Evolutionary conservation across 2,113 vertebrate genomes (phyloP).

Genomic region (Platysternon megacephalum): DNA sequence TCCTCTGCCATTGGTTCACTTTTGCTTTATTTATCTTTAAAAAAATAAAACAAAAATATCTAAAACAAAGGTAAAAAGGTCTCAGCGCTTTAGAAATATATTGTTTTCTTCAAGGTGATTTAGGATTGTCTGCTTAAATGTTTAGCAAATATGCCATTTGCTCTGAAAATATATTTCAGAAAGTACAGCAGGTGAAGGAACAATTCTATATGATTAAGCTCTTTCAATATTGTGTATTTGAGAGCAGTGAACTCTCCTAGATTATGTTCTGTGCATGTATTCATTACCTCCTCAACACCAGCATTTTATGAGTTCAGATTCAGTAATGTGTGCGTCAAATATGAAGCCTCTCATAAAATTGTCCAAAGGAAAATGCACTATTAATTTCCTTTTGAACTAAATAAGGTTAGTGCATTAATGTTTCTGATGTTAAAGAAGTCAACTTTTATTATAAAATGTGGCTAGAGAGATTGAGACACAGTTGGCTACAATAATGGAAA

Average conservation of each 20-base stretch:
- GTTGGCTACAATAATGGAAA: background rate
- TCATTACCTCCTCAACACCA: background rate
- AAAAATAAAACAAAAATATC: background rate
- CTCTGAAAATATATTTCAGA: background rate
- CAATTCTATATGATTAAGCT: background rate
- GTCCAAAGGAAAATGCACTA: background rate
- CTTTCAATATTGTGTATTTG: background rate
- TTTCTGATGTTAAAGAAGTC: background rate
- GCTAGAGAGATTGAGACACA: background rate
- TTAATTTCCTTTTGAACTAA: background rate
- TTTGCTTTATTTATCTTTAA: background rate
- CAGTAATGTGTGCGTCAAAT: background rate
- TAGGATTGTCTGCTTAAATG: background rate
- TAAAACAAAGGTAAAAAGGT: background rate
- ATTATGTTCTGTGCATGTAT: background rate
- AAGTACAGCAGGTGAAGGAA: background rate
- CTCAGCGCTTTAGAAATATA: background rate
- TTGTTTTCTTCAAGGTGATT: background rate
- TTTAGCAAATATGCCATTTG: background rate
- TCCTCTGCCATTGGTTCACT: background rate
- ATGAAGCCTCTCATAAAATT: background rate
- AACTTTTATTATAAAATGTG: background rate
- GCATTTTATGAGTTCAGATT: background rate
- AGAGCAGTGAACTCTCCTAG: background rate
- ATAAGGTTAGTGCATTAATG: background rate